A percentile compares a stretch with the other conserved stretches of the same genome.
phyloP scores from a whole-genome alignment of 2,888 invertebrate species.

The Tricholauxania praeusta region DNA sequence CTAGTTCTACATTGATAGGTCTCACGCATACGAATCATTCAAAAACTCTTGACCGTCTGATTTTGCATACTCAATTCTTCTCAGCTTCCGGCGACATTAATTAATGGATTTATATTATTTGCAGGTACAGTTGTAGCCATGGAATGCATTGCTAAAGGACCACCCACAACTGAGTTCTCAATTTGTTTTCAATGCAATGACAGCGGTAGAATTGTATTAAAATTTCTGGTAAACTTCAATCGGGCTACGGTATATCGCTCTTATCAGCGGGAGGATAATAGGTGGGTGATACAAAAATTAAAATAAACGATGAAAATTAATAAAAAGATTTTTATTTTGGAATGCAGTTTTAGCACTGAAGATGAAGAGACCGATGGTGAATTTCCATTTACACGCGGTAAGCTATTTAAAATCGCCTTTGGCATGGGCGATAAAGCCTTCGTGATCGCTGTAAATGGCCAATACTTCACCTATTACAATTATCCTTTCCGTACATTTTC shows the following conservation, averaged over 20 bases:
- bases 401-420: constrained; percentile 65
- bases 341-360: constrained; percentile 57
- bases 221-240: constrained; percentile 64
- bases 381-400: constrained; percentile 66
- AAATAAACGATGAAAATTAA: background rate
- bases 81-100: too few species aligned
- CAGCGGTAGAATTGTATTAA: constrained; percentile 62
- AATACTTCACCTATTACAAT: constrained; percentile 66
- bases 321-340: background rate
- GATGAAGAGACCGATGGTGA: constrained; percentile 67
- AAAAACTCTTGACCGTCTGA: too few species aligned
- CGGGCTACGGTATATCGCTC: constrained; percentile 60
- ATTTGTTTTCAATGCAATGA: constrained; percentile 67
- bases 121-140: constrained; percentile 65
- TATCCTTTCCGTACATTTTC: constrained; percentile 63
- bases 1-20: too few species aligned
- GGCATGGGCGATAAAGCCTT: constrained; percentile 66
- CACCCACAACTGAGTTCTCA: constrained; percentile 63
- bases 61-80: too few species aligned
- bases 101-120: background rate
- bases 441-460: constrained; percentile 66
- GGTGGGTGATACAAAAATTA: constrained; percentile 48
- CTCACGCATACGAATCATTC: background rate
- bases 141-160: constrained; percentile 66
- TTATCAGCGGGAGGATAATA: constrained; percentile 63